These are phyloP conservation scores for Carettochelys insculpta DNA, from an alignment of 2,113 vertebrate genomes.

Conservation along the genomic window DNA sequence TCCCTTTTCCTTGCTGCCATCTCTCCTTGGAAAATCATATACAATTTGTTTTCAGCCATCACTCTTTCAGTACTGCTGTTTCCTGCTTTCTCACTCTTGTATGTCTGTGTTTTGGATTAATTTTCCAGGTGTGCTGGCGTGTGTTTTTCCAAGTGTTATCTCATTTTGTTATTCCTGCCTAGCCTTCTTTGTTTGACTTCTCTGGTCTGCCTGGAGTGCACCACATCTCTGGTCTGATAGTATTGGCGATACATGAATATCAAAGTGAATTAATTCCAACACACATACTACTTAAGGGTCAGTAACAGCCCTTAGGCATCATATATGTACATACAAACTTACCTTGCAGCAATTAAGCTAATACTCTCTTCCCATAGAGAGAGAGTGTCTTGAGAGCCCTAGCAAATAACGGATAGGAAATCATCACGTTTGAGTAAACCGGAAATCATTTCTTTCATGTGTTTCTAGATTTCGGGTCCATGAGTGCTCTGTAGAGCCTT, in stretches of 20 bases:
- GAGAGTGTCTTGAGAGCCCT: not conserved
- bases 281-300: not conserved
- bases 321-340: not conserved
- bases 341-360: not conserved
- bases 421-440: not conserved
- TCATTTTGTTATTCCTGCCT: conserved; percentile 73
- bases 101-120: conserved; percentile 72
- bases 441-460: not conserved
- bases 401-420: conserved; percentile 15
- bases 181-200: conserved; percentile 37
- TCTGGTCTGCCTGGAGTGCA: not conserved
- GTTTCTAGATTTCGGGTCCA: not conserved
- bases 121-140: conserved; percentile 66
- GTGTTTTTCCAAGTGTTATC: conserved; percentile 69
- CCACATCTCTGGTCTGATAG: conserved; percentile 11
- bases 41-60: conserved; percentile 67
- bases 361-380: conserved; percentile 19
- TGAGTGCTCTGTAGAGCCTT: not conserved
- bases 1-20: conserved; percentile 61
- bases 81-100: conserved; percentile 69
- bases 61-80: conserved; percentile 63
- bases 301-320: not conserved
- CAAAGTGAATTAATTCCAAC: not conserved
- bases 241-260: conserved; percentile 25
- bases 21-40: conserved; percentile 68